Evolutionary conservation across 2,888 invertebrate genomes (phyloP).

Genomic region (Prenolepis imparis): DNA sequence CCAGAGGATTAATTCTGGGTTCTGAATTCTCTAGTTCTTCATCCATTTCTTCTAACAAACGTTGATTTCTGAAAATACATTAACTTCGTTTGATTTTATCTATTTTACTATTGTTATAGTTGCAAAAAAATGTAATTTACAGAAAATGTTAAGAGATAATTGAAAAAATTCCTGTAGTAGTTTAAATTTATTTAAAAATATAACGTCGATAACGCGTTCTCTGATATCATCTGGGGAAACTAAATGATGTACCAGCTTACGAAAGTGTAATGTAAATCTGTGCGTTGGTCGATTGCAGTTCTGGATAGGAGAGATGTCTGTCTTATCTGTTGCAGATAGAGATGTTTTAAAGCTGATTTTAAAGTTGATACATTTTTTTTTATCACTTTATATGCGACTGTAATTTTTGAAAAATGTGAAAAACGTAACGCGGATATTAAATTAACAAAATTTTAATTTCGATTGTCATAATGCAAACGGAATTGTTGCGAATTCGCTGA

Average conservation of each 20-base stretch:
- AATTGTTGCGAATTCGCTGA: not conserved
- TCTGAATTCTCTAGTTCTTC: constrained; percentile 83
- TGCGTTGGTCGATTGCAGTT: not conserved
- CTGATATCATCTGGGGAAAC: not conserved
- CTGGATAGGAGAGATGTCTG: constrained; percentile 51
- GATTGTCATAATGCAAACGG: not conserved
- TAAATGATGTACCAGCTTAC: constrained; percentile 37
- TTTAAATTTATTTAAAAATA: not conserved
- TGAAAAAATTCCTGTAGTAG: not conserved
- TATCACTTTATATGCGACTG: not conserved
- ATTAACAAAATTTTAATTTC: constrained; percentile 16
- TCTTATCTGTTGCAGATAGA: constrained; percentile 46
- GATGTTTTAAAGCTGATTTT: not conserved
- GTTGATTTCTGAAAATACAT: constrained; percentile 63
- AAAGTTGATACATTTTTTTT: not conserved
- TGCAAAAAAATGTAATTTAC: not conserved
- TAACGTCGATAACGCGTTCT: constrained; percentile 30
- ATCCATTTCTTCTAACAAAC: constrained; percentile 74
- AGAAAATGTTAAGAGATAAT: not conserved
- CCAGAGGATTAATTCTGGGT: constrained; percentile 87
- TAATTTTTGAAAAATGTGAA: not conserved
- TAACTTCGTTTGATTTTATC: not conserved
- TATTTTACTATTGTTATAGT: not conserved
- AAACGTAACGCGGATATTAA: not conserved
- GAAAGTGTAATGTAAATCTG: constrained; percentile 34